Evolutionary conservation across 2,797 vertebrate genomes (phyloP), one percentile per base, ranked within the genome.

Genomic region (Mus minutoides): DNA sequence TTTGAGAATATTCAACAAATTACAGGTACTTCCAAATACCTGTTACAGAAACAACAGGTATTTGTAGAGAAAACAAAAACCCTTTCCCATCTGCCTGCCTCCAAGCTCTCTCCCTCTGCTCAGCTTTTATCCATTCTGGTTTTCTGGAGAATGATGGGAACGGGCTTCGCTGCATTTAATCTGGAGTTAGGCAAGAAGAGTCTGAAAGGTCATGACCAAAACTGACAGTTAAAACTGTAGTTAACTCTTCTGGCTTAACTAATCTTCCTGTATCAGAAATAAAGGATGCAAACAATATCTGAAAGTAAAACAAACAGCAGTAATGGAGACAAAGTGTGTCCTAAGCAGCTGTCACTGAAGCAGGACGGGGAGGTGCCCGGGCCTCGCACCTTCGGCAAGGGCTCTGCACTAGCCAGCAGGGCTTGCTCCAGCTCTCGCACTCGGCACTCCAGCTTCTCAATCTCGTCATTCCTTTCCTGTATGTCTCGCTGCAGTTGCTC

Each of bases 401-500:
- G 98, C 86, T 99, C 99, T 29, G 99, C 96, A 97, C 99, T 99
- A 97, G 98, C 92, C 85, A 99, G 99, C 98, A 99, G 99, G 87
- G 99, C 99, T 98, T 99, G 99, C 97, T 99, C 99, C 98, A 99
- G 98, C 97, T 99, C 99, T 79, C 99, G 99, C 95, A 99, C 98
- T 97, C 99, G 99, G 97, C 98, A 99, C 97, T 99, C 99, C 97
- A 99, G 98, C 97, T 99, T 99, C 98, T 99, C 99, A 94, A 99
- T 99, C 98, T 99, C 99, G 97, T 99, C 99, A 98, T 99, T 98
- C 90, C 99, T 98, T 96, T 99, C 99, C 93, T 98, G 98, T 94
- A 99, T 97, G 95, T 99, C 99, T 95, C 99, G 99, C 98, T 99
- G 99, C 98, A 99, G 99, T 96, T 99, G 99, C 98, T 99, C 99